phyloP scores from a whole-genome alignment of 1,140 invertebrate species.

The Epicauta chinensis region DNA sequence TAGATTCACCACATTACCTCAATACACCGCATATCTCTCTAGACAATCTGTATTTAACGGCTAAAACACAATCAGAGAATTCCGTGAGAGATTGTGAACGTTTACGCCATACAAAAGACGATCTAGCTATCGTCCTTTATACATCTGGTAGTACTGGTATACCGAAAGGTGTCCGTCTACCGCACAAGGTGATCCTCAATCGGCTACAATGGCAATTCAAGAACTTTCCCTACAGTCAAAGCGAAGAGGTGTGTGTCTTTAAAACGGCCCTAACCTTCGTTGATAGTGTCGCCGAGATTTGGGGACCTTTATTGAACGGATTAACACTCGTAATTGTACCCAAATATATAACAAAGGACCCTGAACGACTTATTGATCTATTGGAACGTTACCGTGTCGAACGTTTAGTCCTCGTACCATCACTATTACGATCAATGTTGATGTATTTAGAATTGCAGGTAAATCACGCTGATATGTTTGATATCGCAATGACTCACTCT shows the following conservation, averaged over 20 bases:
- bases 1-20: constrained; percentile 23
- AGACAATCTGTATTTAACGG: background rate
- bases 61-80: background rate
- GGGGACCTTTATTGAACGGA: constrained; percentile 71
- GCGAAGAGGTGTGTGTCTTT: constrained; percentile 68
- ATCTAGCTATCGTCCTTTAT: constrained; percentile 75
- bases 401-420: constrained; percentile 76
- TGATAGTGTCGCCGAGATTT: constrained; percentile 80
- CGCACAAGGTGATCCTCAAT: constrained; percentile 72
- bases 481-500: constrained; percentile 3
- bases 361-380: constrained; percentile 59
- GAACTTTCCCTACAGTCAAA: constrained; percentile 59
- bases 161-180: constrained; percentile 85
- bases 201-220: constrained; percentile 80
- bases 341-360: constrained; percentile 64
- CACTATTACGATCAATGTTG: constrained; percentile 67
- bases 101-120: constrained; percentile 39
- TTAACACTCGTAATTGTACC: constrained; percentile 64
- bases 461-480: no score
- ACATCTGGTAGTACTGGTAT: constrained; percentile 90
- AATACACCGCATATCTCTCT: constrained; percentile 14
- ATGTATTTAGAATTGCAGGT: constrained; percentile 48
- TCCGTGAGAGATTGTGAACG: constrained; percentile 7
- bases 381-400: constrained; percentile 68
- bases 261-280: constrained; percentile 87